phyloP scores from a whole-genome alignment of 2,113 vertebrate genomes.

The Galemys pyrenaicus region DNA sequence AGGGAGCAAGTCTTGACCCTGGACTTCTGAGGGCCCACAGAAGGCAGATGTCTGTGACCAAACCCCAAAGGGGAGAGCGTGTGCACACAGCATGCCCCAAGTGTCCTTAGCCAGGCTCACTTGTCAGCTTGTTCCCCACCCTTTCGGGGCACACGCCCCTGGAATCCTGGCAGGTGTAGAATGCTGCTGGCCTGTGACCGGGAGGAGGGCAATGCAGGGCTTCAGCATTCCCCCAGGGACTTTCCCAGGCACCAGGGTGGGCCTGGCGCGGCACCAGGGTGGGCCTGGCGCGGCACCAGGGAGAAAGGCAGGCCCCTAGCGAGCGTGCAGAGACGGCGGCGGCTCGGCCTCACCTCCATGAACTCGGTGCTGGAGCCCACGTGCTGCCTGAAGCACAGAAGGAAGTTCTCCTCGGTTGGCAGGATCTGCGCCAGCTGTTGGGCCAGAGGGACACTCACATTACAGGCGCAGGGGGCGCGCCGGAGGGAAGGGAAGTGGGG shows the following conservation, averaged over 20 bases:
- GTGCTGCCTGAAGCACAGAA: constrained; percentile 96
- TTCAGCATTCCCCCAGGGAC: not conserved
- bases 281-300: not conserved
- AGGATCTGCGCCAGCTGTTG: constrained; percentile 95
- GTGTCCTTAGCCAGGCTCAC: not conserved
- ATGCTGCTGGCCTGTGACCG: not conserved
- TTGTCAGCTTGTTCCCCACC: not conserved
- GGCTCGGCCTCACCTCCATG: constrained; percentile 91
- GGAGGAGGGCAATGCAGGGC: too few species aligned
- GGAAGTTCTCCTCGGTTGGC: constrained; percentile 97
- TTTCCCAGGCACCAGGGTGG: not conserved
- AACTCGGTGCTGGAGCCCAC: constrained; percentile 95
- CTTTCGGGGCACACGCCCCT: not conserved
- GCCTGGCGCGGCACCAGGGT: not conserved
- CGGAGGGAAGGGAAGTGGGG: not conserved
- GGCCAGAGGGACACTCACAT: not conserved
- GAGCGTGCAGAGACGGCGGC: not conserved
- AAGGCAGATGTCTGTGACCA: not conserved
- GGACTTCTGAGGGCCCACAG: not conserved
- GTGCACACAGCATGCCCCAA: not conserved
- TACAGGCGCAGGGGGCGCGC: fast-evolving
- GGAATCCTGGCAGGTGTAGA: not conserved
- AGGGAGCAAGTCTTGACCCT: not conserved
- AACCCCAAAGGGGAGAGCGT: not conserved
- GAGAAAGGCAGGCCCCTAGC: not conserved